Base-by-base conservation (phyloP, 2,113 vertebrate species). In the Nipponia nippon region DNA sequence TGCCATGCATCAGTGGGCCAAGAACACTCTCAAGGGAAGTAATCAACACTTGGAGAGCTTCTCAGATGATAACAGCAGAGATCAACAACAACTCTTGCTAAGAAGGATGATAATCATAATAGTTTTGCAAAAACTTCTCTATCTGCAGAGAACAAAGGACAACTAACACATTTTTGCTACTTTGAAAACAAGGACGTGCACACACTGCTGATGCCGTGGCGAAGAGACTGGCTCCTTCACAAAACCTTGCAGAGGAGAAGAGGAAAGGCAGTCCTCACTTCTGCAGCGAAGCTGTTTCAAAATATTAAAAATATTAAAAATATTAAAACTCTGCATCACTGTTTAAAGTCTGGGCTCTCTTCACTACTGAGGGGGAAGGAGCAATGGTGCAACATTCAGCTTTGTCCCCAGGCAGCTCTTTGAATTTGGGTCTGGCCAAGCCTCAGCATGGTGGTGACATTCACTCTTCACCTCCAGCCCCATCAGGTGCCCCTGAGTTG, bases 351-450 rank as follows among this genome's bases (percentile, higher is more conserved):
- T 82, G 26, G n/a, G 59, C 15, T 83, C 22, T 71, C 50, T 66
- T 59, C 26, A 12, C 34, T 72, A 9, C 7, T 2, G 4, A 63
- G 18, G 25, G 27, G 23, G 46, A 40, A 77, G 58, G 15, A 72
- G 42, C 18, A 44, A 53, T 1, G 13, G 11, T 13, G 6, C 26
- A 36, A 38, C 1, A 0, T 38, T 42, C 20, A 25, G 13, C 18
- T 58, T 50, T 29, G 9, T 53, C 34, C 44, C 25, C 50, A 65
- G 38, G 21, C 38, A 82, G 44, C 46, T 66, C 16, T 27, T 49
- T 76, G 38, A 42, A 25, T 36, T 50, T 55, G 46, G 11, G 50
- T 29, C n/a, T 59, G 46, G 15, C 38, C 30, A 59, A 71, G 27
- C 10, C 23, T 18, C 27, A 69, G 32, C 13, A 4, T 1, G 7